Conservation (phyloP, 2,888 invertebrate genomes). For the Diabrotica balteata region DNA sequence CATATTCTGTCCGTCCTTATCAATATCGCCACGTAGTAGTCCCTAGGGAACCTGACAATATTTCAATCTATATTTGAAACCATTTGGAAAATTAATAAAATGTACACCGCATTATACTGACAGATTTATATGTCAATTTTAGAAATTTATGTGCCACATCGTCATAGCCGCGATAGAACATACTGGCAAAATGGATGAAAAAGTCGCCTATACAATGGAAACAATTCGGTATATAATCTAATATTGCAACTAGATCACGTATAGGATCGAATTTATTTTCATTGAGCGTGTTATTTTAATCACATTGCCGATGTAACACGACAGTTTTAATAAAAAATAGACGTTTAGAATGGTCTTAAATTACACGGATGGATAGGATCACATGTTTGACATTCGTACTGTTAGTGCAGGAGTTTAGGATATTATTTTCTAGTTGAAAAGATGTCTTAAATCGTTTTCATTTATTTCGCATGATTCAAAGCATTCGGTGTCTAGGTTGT, state of each 20-base stretch:
- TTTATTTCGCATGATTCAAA: too few relatives aligned
- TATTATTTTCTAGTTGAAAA: too few relatives aligned
- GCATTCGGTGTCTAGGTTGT: too few relatives aligned
- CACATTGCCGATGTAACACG: too few relatives aligned
- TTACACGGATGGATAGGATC: too few relatives aligned
- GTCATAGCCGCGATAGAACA: slow-evolving; percentile 1
- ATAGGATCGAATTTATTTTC: not conserved
- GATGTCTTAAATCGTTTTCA: too few relatives aligned
- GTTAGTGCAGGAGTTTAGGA: too few relatives aligned
- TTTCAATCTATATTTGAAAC: slow-evolving; percentile 32
- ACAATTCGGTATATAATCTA: not conserved
- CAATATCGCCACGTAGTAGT: not conserved
- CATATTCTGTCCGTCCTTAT: not conserved
- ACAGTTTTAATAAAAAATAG: too few relatives aligned
- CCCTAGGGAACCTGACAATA: slow-evolving; percentile 26
- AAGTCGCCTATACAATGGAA: slow-evolving; percentile 6
- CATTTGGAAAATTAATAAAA: slow-evolving; percentile 43
- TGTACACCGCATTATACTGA: slow-evolving; percentile 42
- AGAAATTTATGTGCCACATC: slow-evolving; percentile 33
- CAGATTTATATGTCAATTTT: slow-evolving; percentile 45
- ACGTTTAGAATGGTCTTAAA: too few relatives aligned
- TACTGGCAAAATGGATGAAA: slow-evolving; percentile 3
- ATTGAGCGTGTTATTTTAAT: not conserved
- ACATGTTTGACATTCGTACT: too few relatives aligned
- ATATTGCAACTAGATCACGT: slow-evolving; percentile 1